Evolutionary conservation across 2,113 vertebrate genomes (phyloP).

Genomic region (Guaruba guarouba): DNA sequence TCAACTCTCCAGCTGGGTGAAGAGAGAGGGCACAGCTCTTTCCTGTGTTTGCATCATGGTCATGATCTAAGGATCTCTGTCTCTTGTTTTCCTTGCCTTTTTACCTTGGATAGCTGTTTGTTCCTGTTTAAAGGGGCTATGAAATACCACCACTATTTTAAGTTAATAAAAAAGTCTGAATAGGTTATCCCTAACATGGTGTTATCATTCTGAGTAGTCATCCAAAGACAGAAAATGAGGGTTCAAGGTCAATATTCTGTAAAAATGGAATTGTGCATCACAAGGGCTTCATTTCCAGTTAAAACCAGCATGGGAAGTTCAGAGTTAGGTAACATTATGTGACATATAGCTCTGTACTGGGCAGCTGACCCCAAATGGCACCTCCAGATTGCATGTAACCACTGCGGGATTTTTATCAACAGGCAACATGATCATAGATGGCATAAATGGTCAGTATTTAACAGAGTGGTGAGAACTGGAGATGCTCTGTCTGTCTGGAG

Average conservation of each 20-base stretch:
- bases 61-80: fast-evolving
- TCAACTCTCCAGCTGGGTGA: background rate
- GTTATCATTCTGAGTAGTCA: background rate
- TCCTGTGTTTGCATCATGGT: background rate
- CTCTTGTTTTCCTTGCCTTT: background rate
- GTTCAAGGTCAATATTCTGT: background rate
- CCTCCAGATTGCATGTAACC: background rate
- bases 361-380: background rate
- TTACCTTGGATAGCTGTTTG: background rate
- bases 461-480: background rate
- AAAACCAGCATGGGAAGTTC: background rate
- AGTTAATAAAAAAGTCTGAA: background rate
- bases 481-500: background rate
- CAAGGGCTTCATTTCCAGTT: background rate
- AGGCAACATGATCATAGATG: background rate
- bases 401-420: background rate
- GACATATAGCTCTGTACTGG: background rate
- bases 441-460: background rate
- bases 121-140: background rate
- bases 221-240: background rate
- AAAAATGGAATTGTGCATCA: background rate
- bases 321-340: background rate
- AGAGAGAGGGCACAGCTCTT: background rate
- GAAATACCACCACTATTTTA: background rate
- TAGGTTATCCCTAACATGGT: background rate